Conservation (phyloP, 2,113 vertebrate genomes). For the Parus major region DNA sequence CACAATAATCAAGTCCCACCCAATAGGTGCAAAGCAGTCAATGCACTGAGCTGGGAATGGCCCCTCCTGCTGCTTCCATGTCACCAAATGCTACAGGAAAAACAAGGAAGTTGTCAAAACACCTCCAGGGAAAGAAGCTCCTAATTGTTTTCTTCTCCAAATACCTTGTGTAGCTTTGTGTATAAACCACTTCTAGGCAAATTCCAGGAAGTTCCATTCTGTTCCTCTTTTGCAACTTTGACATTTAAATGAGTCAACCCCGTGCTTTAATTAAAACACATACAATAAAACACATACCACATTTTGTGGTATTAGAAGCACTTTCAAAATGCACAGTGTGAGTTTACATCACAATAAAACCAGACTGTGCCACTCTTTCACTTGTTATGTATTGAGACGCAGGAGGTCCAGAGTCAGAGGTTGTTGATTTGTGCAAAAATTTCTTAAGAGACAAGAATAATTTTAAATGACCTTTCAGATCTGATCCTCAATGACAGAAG, state of each 20-base stretch:
- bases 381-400: background rate
- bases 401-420: background rate
- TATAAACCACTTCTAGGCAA: background rate
- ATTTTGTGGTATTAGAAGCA: background rate
- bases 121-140: background rate
- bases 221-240: background rate
- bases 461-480: background rate
- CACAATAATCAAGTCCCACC: background rate
- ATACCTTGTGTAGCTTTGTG: background rate
- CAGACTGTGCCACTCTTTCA: background rate
- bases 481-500: background rate
- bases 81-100: background rate
- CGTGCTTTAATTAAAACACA: slow-evolving; percentile 2
- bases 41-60: background rate
- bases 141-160: background rate
- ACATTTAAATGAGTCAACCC: background rate
- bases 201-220: background rate
- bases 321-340: background rate
- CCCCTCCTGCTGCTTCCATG: background rate
- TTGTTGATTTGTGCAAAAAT: background rate
- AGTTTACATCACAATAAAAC: background rate
- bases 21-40: background rate
- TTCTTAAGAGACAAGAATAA: background rate
- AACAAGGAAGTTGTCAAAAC: background rate
- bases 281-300: background rate